Conservation (phyloP, 2,113 vertebrate genomes). For the Peromyscus maniculatus region DNA sequence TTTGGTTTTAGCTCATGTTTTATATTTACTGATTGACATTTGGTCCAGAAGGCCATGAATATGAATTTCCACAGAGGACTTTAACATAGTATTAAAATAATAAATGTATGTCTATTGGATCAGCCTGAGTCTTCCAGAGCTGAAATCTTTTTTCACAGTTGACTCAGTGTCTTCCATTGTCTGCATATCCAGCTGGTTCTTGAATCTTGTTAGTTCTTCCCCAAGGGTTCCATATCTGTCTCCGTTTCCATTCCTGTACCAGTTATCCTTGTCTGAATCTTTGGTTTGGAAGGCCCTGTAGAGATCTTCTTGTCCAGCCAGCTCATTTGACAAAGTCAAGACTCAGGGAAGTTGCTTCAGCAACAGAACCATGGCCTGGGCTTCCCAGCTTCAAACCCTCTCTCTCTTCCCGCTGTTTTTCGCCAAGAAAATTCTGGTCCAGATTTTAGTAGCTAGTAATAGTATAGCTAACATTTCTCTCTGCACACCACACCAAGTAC, state of each 20-base stretch:
- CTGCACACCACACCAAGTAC: not conserved
- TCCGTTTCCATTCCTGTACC: not conserved
- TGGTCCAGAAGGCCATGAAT: slow-evolving; percentile 50
- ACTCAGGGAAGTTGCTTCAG: not conserved
- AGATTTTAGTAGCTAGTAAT: not conserved
- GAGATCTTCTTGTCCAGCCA: slow-evolving; percentile 29
- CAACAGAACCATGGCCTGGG: not conserved
- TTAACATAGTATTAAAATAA: slow-evolving; percentile 55
- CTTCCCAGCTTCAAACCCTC: slow-evolving; percentile 17
- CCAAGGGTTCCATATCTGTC: not conserved
- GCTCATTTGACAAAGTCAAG: slow-evolving; percentile 24
- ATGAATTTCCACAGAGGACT: slow-evolving; percentile 35
- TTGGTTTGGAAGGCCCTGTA: slow-evolving; percentile 40
- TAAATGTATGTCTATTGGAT: slow-evolving; percentile 18
- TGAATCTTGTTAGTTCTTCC: slow-evolving; percentile 68
- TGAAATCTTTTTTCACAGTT: slow-evolving; percentile 52
- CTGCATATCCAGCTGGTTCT: slow-evolving; percentile 36
- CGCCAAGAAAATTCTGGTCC: not conserved
- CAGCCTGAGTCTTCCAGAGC: slow-evolving; percentile 34
- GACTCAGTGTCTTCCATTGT: slow-evolving; percentile 55
- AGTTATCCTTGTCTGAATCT: slow-evolving; percentile 27
- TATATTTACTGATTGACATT: slow-evolving; percentile 51
- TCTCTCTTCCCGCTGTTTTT: slow-evolving; percentile 4
- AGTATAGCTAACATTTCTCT: not conserved
- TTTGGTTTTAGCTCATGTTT: slow-evolving; percentile 61